A percentile compares a stretch with the other conserved stretches of the same genome.
Evolutionary conservation across 1,140 invertebrate species (phyloP).

Genomic region (Neotoxoptera formosana): DNA sequence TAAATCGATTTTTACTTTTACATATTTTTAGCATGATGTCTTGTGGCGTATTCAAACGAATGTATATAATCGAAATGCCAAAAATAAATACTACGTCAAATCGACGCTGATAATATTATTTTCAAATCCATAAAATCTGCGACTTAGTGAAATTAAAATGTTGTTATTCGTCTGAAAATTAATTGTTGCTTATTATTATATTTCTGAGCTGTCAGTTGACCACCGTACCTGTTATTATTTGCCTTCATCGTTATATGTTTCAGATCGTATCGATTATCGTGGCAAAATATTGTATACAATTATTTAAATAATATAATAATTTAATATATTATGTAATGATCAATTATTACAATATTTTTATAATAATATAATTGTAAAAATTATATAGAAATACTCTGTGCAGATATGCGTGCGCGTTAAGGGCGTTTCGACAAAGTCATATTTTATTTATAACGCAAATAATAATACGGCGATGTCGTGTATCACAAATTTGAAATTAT

Average conservation of each 20-base stretch:
- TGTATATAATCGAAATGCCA: too few species aligned
- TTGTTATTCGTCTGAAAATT: not conserved
- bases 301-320: slow-evolving; percentile 5
- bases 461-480: not conserved
- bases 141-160: not conserved
- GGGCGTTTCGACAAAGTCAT: not conserved
- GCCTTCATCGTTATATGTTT: not conserved
- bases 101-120: too few species aligned
- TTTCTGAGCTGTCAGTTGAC: too few species aligned
- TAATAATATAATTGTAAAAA: not conserved
- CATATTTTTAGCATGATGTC: too few species aligned
- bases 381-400: not conserved
- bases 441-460: not conserved
- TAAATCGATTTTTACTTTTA: too few species aligned
- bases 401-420: not conserved
- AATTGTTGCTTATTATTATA: too few species aligned
- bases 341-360: not conserved
- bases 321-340: too few species aligned
- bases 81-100: too few species aligned
- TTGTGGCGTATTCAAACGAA: not conserved
- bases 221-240: too few species aligned
- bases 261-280: not conserved
- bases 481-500: not conserved
- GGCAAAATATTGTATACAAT: not conserved
- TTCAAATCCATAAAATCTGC: not conserved